Conservation (phyloP, 1,140 invertebrate genomes). For the Sinella curviseta region DNA sequence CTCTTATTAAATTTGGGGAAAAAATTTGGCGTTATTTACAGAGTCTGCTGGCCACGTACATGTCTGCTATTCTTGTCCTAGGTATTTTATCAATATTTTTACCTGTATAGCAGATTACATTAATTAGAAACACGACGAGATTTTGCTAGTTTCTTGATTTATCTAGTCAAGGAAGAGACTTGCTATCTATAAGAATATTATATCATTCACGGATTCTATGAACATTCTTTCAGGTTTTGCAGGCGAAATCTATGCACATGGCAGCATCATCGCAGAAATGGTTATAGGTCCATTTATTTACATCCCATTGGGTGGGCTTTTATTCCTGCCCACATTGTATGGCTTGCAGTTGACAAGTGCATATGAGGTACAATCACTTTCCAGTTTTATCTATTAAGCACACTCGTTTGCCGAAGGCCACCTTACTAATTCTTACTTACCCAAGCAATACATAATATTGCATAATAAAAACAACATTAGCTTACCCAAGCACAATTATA, state of each 20-base stretch:
- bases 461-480: background rate
- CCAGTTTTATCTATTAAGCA: background rate
- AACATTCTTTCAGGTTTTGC: conserved; percentile 41
- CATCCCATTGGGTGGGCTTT: conserved; percentile 44
- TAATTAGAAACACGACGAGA: background rate
- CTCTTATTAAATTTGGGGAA: background rate
- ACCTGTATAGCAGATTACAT: conserved; percentile 15
- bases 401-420: background rate
- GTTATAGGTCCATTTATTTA: conserved; percentile 41
- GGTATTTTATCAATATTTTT: conserved; percentile 38
- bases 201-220: too few species aligned
- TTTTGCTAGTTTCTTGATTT: too few species aligned
- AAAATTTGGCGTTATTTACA: conserved; percentile 17
- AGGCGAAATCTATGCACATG: conserved; percentile 46
- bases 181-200: too few species aligned
- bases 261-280: conserved; percentile 45
- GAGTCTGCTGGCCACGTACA: conserved; percentile 47
- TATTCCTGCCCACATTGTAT: conserved; percentile 49
- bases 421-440: background rate
- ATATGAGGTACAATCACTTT: conserved; percentile 42
- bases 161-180: too few species aligned
- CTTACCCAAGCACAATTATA: too few species aligned
- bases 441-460: too few species aligned
- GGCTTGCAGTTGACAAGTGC: conserved; percentile 46
- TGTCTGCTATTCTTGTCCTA: conserved; percentile 47